Percentiles rank a stretch among this genome's conserved stretches.
Conservation (phyloP, 2,113 vertebrate genomes). For the Saguinus imperator region DNA sequence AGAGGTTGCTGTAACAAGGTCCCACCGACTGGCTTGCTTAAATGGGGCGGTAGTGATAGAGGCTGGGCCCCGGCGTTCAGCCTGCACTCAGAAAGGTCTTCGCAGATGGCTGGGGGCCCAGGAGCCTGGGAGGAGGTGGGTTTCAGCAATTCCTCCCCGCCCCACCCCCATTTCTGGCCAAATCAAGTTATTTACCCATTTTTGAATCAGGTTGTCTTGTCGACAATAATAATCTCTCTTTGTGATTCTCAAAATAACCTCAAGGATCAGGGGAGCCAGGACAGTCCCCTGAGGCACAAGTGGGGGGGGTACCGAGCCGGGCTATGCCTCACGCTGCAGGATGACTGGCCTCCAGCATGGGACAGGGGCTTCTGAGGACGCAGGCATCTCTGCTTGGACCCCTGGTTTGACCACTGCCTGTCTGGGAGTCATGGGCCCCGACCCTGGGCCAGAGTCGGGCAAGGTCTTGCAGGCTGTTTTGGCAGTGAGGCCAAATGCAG, state of each 20-base stretch:
- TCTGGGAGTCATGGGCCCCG: not conserved
- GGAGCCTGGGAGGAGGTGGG: not conserved
- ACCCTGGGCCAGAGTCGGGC: not conserved
- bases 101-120: not conserved
- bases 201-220: not conserved
- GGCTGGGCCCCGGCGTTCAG: not conserved
- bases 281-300: not conserved
- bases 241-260: not conserved
- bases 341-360: rapidly evolving
- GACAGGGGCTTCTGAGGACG: not conserved
- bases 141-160: not conserved
- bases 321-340: not conserved
- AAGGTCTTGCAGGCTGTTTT: not conserved
- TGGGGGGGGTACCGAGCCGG: not conserved
- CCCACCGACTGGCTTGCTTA: not conserved
- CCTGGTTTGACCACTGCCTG: not conserved
- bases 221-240: not conserved
- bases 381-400: not conserved
- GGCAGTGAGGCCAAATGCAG: not conserved
- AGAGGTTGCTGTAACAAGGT: not conserved
- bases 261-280: not conserved
- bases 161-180: too few species aligned
- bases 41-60: not conserved
- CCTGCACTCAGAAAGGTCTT: not conserved
- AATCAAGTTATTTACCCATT: not conserved